phyloP scores from a whole-genome alignment of 1,140 invertebrate genomes.

The Drosophila nebulosa region DNA sequence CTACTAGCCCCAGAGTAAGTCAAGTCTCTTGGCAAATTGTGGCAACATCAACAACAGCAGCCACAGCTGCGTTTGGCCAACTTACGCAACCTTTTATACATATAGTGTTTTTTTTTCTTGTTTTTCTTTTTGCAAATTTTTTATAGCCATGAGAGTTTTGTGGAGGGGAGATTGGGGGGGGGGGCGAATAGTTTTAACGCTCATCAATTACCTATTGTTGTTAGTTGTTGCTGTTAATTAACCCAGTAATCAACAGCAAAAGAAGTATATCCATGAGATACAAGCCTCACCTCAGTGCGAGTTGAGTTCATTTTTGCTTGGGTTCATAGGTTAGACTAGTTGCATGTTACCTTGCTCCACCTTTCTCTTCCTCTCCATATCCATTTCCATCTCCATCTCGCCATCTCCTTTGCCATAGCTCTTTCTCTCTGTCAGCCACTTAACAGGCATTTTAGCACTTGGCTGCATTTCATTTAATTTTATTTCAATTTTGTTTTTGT shows the following conservation, averaged over 20 bases:
- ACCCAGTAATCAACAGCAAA: constrained; percentile 49
- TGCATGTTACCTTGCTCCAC: background rate
- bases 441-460: constrained; percentile 58
- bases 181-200: constrained; percentile 2
- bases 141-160: constrained; percentile 36
- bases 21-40: constrained; percentile 4
- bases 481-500: constrained; percentile 35
- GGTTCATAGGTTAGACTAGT: constrained; percentile 38
- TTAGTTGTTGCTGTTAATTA: constrained; percentile 57
- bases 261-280: background rate
- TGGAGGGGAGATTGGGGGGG: background rate
- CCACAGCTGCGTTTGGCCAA: constrained; percentile 49
- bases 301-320: constrained; percentile 13
- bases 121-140: background rate
- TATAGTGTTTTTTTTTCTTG: constrained; percentile 8
- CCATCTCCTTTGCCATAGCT: background rate
- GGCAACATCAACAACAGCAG: constrained; percentile 10
- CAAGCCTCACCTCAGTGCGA: background rate
- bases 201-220: constrained; percentile 73
- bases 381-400: background rate
- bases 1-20: constrained; percentile 42
- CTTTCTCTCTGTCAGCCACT: constrained; percentile 23
- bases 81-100: constrained; percentile 40
- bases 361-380: background rate
- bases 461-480: constrained; percentile 63